Evolutionary conservation across 2,888 invertebrate genomes (phyloP), one percentile per base, ranked within the genome.

Genomic region (Lottia gigantea): DNA sequence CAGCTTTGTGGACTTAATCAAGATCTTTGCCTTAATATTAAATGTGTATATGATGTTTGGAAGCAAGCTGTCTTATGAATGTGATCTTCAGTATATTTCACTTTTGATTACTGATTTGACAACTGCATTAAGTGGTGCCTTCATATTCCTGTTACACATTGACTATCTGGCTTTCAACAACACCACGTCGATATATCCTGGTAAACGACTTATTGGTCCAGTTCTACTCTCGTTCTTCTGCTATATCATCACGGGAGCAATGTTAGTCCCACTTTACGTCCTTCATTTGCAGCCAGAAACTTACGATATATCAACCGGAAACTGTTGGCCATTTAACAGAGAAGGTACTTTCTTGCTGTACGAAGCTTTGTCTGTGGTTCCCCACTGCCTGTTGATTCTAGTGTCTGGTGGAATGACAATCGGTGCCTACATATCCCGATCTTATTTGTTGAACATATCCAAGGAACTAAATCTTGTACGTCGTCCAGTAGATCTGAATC

Each of bases 341-440:
- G 55, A 55, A 12, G 19, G 23, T 14, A 55, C 55, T 23, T 55
- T 55, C 23, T 55, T 55, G 55, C 19, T 55, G 11, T 55, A 55
- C 23, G 55, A 55, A 23, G 55, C 11, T 23, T 11, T 55, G 11
- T 55, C 55, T 23, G 55, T 55, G 11, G 19, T 55, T 55, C 55
- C 55, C 19, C 55, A 55, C 11, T 23, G 19, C 19, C 23, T 55
- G 19, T 23, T 55, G 19, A 55, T 55, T 23, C 55, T 55, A 11
- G 23, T 55, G 14, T 55, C 55, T 55, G 55, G 55, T 55, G 55
- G 55, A 4, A 55, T 55, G 55, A 55, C 55, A 19, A 55, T 55
- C 12, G 55, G 55, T 23, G 23, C 23, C 55, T 55, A 12, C 19
- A 11, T 55, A 2, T 19, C 55, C 55, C 55, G 55, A 19, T 55